Evolutionary conservation across 2,113 vertebrate genomes (phyloP).

Genomic region (Heterochromis multidens): DNA sequence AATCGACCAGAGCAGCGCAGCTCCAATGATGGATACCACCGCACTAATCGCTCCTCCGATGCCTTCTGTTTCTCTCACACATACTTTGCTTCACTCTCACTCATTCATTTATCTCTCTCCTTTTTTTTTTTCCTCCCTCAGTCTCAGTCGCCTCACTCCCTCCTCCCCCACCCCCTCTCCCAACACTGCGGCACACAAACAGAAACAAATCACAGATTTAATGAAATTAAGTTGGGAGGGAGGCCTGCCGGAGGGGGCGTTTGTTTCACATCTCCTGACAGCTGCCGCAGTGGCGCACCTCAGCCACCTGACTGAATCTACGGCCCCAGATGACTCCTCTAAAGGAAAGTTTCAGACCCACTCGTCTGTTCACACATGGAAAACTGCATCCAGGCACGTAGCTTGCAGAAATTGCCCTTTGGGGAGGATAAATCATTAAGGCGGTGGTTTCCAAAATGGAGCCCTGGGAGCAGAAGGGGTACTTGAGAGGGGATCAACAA

Average conservation of each 20-base stretch:
- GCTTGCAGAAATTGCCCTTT: neutral
- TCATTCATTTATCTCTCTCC: conserved; percentile 59
- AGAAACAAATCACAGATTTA: conserved; percentile 71
- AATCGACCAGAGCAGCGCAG: conserved; percentile 61
- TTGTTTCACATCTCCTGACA: conserved; percentile 42
- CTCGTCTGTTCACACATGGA: neutral
- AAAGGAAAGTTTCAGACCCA: neutral
- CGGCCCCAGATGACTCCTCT: neutral
- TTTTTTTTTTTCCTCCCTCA: neutral
- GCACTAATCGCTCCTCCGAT: conserved; percentile 71
- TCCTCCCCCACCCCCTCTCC: neutral
- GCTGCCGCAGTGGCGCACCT: conserved; percentile 53
- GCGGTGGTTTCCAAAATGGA: neutral
- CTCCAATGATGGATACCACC: conserved; percentile 68
- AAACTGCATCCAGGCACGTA: neutral
- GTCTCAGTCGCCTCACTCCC: neutral
- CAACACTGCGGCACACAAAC: conserved; percentile 58
- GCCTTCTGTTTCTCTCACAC: conserved; percentile 67
- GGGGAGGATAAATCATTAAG: conserved; percentile 23
- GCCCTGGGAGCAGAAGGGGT: neutral
- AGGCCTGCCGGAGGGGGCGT: conserved; percentile 6
- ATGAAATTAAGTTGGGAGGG: conserved; percentile 58
- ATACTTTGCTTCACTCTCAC: conserved; percentile 56
- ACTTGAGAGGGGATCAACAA: neutral
- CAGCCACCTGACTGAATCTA: conserved; percentile 14